Percentiles rank a stretch among this genome's conserved stretches.
These are phyloP conservation scores for Geophilus truncorum DNA, from an alignment of 2,888 invertebrate species.

Conservation along the genomic window DNA sequence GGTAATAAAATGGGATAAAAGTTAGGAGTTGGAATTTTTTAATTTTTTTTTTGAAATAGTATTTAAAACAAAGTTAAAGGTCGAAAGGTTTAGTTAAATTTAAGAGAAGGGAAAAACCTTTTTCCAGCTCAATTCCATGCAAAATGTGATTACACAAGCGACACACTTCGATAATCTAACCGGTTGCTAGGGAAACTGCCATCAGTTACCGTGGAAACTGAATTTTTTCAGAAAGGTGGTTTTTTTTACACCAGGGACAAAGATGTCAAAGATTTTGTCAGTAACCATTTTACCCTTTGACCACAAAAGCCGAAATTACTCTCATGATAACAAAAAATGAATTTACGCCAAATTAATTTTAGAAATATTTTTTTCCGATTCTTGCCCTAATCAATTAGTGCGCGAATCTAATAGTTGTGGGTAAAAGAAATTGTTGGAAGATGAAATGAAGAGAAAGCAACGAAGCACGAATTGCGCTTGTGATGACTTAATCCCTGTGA, in stretches of 20 bases:
- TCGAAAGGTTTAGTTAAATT: neutral
- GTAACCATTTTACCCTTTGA: neutral
- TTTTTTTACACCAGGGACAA: neutral
- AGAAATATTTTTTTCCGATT: neutral
- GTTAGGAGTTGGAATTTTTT: too few species aligned
- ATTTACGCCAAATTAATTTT: neutral
- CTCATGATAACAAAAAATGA: too few species aligned
- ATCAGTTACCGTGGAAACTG: neutral
- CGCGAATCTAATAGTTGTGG: neutral
- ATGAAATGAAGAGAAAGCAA: neutral
- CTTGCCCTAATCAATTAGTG: neutral
- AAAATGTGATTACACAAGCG: neutral
- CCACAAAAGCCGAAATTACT: neutral
- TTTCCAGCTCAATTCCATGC: neutral
- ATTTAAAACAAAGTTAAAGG: neutral
- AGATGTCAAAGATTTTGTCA: neutral
- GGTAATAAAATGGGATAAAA: too few species aligned
- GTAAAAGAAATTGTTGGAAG: neutral
- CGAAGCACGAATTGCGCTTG: neutral
- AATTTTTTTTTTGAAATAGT: neutral
- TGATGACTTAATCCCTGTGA: neutral
- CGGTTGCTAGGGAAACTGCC: neutral
- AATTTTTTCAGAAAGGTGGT: neutral
- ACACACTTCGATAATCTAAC: neutral
- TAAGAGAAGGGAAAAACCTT: neutral